A percentile compares a stretch with the other conserved stretches of the same genome.
Conservation (phyloP, 2,797 vertebrate species). For the Peromyscus attwateri region DNA sequence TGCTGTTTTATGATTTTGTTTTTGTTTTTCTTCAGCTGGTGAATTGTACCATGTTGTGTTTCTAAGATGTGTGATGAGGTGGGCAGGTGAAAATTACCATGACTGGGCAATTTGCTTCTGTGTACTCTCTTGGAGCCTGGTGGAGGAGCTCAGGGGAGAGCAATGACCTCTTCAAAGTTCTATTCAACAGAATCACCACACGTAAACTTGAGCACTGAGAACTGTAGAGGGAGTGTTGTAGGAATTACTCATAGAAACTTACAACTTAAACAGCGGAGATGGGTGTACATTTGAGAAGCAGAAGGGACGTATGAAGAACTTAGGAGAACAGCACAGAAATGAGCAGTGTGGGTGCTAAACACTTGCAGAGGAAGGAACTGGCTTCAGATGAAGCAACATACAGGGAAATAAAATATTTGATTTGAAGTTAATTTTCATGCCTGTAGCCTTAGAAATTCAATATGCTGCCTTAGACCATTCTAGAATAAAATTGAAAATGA, state of each 20-base stretch:
- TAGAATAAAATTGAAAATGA: neutral
- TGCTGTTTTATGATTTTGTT: neutral
- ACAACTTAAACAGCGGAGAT: neutral
- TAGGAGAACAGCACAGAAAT: neutral
- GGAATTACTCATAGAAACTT: neutral
- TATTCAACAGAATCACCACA: neutral
- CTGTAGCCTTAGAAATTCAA: neutral
- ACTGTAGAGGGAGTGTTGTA: neutral
- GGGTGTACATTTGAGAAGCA: neutral
- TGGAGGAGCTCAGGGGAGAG: neutral
- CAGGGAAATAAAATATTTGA: neutral
- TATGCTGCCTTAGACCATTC: neutral
- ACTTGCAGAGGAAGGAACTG: neutral
- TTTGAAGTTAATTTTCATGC: constrained; percentile 16
- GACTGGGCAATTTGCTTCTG: neutral
- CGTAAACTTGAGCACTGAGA: neutral
- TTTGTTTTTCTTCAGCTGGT: neutral
- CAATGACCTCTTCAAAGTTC: neutral
- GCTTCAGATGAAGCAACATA: neutral
- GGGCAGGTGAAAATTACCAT: accelerated
- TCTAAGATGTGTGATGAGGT: neutral
- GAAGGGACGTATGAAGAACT: neutral
- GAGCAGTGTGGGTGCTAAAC: neutral
- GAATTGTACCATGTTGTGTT: neutral
- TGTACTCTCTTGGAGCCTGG: neutral